phyloP scores from a whole-genome alignment of 2,888 invertebrate species.

The Drosophila yooni region DNA sequence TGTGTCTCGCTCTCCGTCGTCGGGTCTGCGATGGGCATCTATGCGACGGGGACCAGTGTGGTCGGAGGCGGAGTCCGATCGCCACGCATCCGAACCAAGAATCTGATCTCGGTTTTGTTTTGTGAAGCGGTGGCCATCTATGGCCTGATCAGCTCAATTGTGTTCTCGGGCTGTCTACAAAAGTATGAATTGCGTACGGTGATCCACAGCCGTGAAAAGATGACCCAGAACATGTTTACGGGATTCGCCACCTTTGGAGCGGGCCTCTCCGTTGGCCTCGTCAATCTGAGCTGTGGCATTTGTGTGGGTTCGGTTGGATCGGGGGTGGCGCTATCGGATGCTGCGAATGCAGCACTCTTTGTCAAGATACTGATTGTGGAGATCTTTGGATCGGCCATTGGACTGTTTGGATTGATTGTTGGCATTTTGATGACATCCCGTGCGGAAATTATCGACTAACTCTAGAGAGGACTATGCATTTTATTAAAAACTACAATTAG shows the following conservation, averaged over 20 bases:
- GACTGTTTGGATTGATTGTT: conserved; percentile 98
- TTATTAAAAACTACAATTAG: conserved; percentile 33
- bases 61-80: conserved; percentile 99
- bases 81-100: conserved; percentile 99
- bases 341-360: conserved; percentile 97
- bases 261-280: conserved; percentile 96
- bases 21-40: conserved; percentile 98
- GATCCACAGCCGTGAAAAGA: conserved; percentile 77
- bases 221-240: conserved; percentile 90
- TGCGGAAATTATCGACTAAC: conserved; percentile 88
- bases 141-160: conserved; percentile 99
- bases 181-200: conserved; percentile 75
- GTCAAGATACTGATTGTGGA: conserved; percentile 99
- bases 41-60: conserved; percentile 97
- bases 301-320: conserved; percentile 99
- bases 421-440: conserved; percentile 96
- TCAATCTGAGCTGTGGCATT: conserved; percentile 95
- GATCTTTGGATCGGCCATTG: conserved; percentile 99
- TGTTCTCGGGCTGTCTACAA: conserved; percentile 93
- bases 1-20: conserved; percentile 98
- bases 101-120: conserved; percentile 99
- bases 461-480: conserved; percentile 3
- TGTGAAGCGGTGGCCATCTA: conserved; percentile 99
- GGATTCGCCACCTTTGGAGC: conserved; percentile 98
- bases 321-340: conserved; percentile 98